Percentiles rank a stretch among this genome's conserved stretches.
These are phyloP conservation scores for Argynnis bischoffii DNA, from an alignment of 2,888 invertebrate genomes.

Conservation along the genomic window DNA sequence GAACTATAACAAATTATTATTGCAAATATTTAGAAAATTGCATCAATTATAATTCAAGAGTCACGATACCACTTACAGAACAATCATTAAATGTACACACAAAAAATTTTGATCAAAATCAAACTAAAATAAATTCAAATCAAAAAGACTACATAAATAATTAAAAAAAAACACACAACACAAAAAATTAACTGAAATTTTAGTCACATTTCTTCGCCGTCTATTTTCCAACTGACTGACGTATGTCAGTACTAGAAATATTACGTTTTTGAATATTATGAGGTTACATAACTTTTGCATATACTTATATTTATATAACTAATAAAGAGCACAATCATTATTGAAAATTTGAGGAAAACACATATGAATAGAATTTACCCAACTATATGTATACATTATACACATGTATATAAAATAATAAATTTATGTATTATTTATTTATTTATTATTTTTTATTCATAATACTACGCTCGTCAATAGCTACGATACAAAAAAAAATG, in stretches of 20 bases:
- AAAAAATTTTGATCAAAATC: slow-evolving; percentile 74
- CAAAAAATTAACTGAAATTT: slow-evolving; percentile 77
- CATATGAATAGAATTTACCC: too few relatives aligned
- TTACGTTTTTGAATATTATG: slow-evolving; percentile 8
- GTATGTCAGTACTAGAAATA: slow-evolving; percentile 26
- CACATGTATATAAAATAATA: too few relatives aligned
- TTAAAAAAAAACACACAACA: slow-evolving; percentile 77
- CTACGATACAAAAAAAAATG: too few relatives aligned
- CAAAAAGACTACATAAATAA: slow-evolving; percentile 76
- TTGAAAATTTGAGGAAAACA: too few relatives aligned
- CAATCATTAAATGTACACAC: slow-evolving; percentile 48
- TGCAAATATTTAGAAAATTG: background rate
- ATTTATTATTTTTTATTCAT: too few relatives aligned
- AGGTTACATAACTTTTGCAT: background rate
- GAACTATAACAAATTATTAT: background rate
- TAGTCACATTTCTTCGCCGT: slow-evolving; percentile 77
- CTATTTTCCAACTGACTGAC: slow-evolving; percentile 60
- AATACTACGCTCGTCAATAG: too few relatives aligned
- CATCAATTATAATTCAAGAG: slow-evolving; percentile 33
- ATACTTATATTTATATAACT: background rate
- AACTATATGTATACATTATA: too few relatives aligned
- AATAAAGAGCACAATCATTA: too few relatives aligned
- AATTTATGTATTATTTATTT: too few relatives aligned
- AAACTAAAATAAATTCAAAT: slow-evolving; percentile 59
- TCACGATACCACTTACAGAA: slow-evolving; percentile 53